Evolutionary conservation across 1,140 invertebrate genomes (phyloP), one percentile per base, ranked within the genome.

Genomic region (Philopotamus ludificatus): DNA sequence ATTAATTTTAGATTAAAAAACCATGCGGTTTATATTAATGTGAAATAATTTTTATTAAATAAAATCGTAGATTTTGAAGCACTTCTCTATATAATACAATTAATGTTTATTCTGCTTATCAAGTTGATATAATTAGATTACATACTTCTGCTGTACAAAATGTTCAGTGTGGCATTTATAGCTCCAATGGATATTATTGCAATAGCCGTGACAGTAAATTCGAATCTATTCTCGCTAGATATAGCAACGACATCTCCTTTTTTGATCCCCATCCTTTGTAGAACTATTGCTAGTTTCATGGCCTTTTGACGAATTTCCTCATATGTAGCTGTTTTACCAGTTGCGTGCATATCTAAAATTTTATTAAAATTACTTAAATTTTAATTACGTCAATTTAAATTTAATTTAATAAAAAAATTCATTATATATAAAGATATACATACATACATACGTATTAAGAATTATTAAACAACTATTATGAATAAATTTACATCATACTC

Each of bases 171-270:
- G 28, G 80, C 77, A 23, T 79, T 44, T 16, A 77, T 67, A 28
- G 74, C 80, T 20, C 84, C 82, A 42, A 75, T 68, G 44, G 76
- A 82, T 18, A 81, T 71, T 1, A 79, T 63, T 12, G 79, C 80
- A 10, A 81, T 72, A 3, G 74, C 70, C 16, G 79, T 66, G 20
- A 82, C 64, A 12, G 77, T 71, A 65, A 80, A 85, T 65, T 84
- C 80, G 66, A 81, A 76, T 50, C 79, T 74, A 66, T 85, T 86
- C 69, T 85, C 83, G 72, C 77, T 77, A 16, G 74, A 79, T 2
- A 85, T 74, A 3, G 73, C 70, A 2, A 86, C 75, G 25, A 78
- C 75, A 73, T 85, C 82, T 25, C 78, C 78, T 21, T 77, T 74
- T 58, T 76, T 77, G 4, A 84, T 65, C 2, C 79, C 79, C 8